A percentile compares a stretch with the other conserved stretches of the same genome.
Conservation (phyloP, 2,797 vertebrate genomes). For the Miichthys miiuy region DNA sequence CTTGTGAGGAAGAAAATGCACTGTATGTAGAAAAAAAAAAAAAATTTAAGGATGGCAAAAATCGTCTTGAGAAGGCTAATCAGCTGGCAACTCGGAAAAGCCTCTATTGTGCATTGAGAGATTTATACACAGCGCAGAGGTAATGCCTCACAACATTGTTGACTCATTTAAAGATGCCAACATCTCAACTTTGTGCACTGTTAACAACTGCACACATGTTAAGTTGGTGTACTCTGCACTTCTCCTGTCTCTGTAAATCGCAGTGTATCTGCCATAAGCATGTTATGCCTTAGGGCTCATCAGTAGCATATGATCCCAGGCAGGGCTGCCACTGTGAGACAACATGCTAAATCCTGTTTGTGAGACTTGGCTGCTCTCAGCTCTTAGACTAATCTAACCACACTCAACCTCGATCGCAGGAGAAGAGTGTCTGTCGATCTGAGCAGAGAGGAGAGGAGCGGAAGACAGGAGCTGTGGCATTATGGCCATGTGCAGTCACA, state of each 20-base stretch:
- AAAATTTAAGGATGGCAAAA: constrained; percentile 75
- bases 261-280: constrained; percentile 79
- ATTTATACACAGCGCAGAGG: constrained; percentile 75
- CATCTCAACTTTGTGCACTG: constrained; percentile 80
- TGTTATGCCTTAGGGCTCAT: constrained; percentile 79
- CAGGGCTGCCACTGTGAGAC: constrained; percentile 75
- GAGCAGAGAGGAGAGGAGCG: constrained; percentile 11
- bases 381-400: constrained; percentile 77
- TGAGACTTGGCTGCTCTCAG: constrained; percentile 76
- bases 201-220: constrained; percentile 79
- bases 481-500: not conserved
- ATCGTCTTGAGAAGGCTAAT: constrained; percentile 81
- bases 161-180: constrained; percentile 83
- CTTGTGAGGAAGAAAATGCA: constrained; percentile 78
- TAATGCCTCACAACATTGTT: constrained; percentile 80
- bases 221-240: constrained; percentile 81
- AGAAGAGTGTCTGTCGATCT: constrained; percentile 45
- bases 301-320: constrained; percentile 75
- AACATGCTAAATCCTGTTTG: constrained; percentile 85
- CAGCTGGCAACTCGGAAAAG: constrained; percentile 79
- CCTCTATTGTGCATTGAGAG: constrained; percentile 82
- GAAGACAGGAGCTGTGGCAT: not conserved
- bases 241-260: constrained; percentile 77
- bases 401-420: constrained; percentile 60
- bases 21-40: constrained; percentile 76